A percentile compares a stretch with the other conserved stretches of the same genome.
Evolutionary conservation across 2,797 vertebrate species (phyloP).

Genomic region (Anabas testudineus): DNA sequence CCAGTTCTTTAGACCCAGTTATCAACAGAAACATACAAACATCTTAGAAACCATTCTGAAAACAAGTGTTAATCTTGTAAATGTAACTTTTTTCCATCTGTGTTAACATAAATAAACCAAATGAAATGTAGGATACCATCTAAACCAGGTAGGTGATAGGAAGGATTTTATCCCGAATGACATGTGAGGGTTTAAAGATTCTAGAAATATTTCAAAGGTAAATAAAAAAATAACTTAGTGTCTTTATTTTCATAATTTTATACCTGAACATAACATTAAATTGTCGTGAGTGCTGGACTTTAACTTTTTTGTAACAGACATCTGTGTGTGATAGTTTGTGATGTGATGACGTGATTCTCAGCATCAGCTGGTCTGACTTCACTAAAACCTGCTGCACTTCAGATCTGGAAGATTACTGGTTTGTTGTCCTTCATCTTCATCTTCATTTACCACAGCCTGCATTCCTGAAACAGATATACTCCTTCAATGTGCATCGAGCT

Average conservation of each 20-base stretch:
- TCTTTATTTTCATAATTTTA: slow-evolving; percentile 5
- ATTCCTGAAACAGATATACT: not conserved
- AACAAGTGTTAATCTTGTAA: not conserved
- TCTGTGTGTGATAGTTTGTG: slow-evolving; percentile 1
- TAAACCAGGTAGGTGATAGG: not conserved
- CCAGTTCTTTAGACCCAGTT: not conserved
- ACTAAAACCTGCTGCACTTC: slow-evolving; percentile 24
- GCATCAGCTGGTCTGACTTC: slow-evolving; percentile 61
- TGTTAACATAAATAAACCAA: slow-evolving; percentile 14
- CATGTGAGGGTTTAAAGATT: not conserved
- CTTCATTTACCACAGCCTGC: not conserved
- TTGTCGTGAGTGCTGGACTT: not conserved
- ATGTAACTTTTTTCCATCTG: not conserved
- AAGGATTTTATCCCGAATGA: not conserved
- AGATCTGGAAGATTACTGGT: not conserved
- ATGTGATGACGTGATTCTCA: slow-evolving; percentile 3
- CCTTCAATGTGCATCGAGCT: not conserved
- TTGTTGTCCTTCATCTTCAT: no score
- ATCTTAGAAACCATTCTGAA: not conserved
- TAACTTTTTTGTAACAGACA: slow-evolving; percentile 17
- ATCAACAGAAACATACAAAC: not conserved
- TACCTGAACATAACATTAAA: not conserved
- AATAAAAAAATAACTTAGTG: not conserved
- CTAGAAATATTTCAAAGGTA: no score
- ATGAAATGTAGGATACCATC: slow-evolving; percentile 8